Conservation (phyloP, 2,888 invertebrate species). For the Phortica okadai region DNA sequence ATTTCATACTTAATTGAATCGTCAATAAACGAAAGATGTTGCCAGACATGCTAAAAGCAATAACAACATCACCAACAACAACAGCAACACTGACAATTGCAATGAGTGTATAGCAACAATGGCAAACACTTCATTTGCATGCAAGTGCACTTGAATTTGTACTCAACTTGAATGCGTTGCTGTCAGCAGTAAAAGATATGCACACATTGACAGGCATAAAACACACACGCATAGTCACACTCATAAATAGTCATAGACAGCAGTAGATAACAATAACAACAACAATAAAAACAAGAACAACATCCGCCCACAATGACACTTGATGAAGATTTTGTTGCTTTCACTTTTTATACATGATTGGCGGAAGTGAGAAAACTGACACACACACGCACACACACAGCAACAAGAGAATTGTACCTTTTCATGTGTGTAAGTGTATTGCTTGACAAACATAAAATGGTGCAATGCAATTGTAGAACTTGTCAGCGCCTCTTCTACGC, state of each 20-base stretch:
- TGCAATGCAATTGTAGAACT: neutral
- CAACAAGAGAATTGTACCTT: neutral
- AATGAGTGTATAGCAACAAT: conserved; percentile 36
- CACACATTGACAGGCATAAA: conserved; percentile 45
- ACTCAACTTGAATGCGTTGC: conserved; percentile 12
- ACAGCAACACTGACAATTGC: conserved; percentile 30
- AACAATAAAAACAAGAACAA: conserved; percentile 43
- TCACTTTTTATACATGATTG: conserved; percentile 66
- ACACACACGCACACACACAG: conserved; percentile 9
- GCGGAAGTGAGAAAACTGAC: conserved; percentile 40
- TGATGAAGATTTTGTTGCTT: conserved; percentile 72
- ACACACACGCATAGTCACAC: conserved; percentile 43
- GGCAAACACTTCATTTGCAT: conserved; percentile 32
- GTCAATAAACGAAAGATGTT: conserved; percentile 37
- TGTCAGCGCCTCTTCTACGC: conserved; percentile 6
- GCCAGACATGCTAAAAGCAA: conserved; percentile 40
- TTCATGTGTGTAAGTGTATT: neutral
- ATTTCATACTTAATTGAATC: conserved; percentile 53
- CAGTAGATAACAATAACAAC: conserved; percentile 44
- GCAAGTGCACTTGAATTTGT: conserved; percentile 34
- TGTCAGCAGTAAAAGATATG: conserved; percentile 42
- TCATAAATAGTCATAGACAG: conserved; percentile 24
- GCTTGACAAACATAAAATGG: conserved; percentile 10
- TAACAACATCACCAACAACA: conserved; percentile 27
- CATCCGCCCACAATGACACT: conserved; percentile 67